These are phyloP conservation scores for Rhingia campestris DNA, from an alignment of 2,888 invertebrate genomes.

Conservation along the genomic window DNA sequence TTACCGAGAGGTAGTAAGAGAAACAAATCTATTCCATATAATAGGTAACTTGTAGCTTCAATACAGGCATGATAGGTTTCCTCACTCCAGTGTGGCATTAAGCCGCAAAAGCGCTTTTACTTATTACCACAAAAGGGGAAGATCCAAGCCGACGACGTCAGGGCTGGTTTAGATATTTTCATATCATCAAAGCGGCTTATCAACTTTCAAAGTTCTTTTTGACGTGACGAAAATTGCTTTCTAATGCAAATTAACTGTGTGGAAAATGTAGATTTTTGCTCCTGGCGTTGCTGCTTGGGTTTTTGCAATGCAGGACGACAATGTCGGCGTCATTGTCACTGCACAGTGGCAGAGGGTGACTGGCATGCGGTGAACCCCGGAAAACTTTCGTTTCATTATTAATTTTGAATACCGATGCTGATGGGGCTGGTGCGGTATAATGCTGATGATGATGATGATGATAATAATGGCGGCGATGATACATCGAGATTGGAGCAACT, in stretches of 20 bases:
- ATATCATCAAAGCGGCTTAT: slow-evolving; percentile 72
- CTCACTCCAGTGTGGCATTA: slow-evolving; percentile 6
- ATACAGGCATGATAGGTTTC: background rate
- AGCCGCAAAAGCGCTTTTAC: slow-evolving; percentile 27
- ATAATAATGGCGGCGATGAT: slow-evolving; percentile 27
- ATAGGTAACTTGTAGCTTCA: slow-evolving; percentile 45
- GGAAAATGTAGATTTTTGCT: slow-evolving; percentile 67
- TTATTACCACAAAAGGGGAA: slow-evolving; percentile 1
- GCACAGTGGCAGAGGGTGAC: slow-evolving; percentile 42
- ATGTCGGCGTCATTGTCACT: slow-evolving; percentile 35
- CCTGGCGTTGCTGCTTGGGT: background rate
- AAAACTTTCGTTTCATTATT: slow-evolving; percentile 72
- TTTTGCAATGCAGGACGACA: slow-evolving; percentile 5
- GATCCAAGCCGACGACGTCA: slow-evolving; percentile 26
- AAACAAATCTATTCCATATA: slow-evolving; percentile 6
- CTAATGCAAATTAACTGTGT: slow-evolving; percentile 73
- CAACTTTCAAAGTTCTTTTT: slow-evolving; percentile 73
- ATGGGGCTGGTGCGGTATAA: slow-evolving; percentile 34
- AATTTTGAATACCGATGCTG: slow-evolving; percentile 60
- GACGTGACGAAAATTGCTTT: slow-evolving; percentile 74
- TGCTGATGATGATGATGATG: background rate
- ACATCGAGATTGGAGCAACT: slow-evolving; percentile 45
- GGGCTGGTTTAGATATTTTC: slow-evolving; percentile 46
- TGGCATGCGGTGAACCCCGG: slow-evolving; percentile 67
- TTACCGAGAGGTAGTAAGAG: background rate